Conservation (phyloP, 2,888 invertebrate genomes). For the Lottia scabra region DNA sequence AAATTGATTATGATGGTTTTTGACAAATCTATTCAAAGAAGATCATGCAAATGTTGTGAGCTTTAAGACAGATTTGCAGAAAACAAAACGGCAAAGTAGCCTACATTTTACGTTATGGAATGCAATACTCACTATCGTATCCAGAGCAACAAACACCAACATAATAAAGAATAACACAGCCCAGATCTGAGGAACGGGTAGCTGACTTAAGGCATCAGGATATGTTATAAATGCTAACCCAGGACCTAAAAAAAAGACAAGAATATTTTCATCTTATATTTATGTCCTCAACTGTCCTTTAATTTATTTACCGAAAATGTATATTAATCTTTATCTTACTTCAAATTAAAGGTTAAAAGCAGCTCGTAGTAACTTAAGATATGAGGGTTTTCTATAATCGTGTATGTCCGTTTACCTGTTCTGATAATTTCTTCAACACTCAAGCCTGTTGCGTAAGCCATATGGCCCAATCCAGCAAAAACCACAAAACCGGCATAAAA, state of each 20-base stretch:
- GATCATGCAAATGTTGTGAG: no score
- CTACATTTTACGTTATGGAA: not conserved
- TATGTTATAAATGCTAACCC: constrained; percentile 1
- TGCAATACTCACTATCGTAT: not conserved
- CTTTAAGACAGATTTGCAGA: no score
- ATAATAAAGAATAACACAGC: not conserved
- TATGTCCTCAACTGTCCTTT: no score
- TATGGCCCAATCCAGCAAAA: not conserved
- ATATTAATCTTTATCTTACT: no score
- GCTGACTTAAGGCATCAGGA: not conserved
- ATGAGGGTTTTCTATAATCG: no score
- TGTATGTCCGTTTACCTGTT: not conserved
- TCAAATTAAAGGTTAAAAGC: no score
- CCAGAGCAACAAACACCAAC: not conserved
- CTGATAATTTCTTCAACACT: not conserved
- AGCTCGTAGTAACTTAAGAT: no score
- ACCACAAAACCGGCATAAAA: constrained; percentile 2
- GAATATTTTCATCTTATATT: no score
- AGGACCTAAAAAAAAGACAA: not conserved
- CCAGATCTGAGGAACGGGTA: not conserved
- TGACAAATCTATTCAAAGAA: not conserved
- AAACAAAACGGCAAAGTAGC: no score
- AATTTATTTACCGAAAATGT: no score
- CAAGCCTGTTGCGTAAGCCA: not conserved
- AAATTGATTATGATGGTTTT: no score